These are phyloP conservation scores for Centropus bengalensis DNA, from an alignment of 2,113 vertebrate genomes.

Conservation along the genomic window DNA sequence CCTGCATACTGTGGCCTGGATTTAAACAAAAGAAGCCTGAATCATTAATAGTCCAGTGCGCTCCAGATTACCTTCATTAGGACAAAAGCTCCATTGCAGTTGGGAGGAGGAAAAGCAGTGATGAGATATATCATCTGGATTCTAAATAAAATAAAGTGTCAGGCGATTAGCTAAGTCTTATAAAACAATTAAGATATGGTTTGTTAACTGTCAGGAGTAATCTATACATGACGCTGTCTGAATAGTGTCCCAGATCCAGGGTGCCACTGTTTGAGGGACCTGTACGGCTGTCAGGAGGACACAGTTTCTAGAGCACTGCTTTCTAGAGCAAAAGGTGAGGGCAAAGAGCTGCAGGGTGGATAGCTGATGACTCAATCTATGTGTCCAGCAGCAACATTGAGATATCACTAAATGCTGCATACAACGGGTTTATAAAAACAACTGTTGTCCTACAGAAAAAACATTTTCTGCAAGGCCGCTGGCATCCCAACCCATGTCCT, in stretches of 20 bases:
- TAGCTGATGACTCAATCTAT: background rate
- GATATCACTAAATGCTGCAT: background rate
- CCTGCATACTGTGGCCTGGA: background rate
- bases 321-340: background rate
- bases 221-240: background rate
- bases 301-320: too few relatives aligned
- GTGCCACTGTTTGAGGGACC: fast-evolving
- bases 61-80: background rate
- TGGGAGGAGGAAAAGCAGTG: background rate
- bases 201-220: background rate
- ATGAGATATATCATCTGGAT: background rate
- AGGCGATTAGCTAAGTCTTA: background rate
- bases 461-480: background rate
- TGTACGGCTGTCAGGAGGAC: background rate
- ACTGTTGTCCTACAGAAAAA: fast-evolving
- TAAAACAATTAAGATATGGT: background rate
- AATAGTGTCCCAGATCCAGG: fast-evolving
- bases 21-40: background rate
- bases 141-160: background rate
- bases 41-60: background rate
- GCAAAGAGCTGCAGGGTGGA: background rate
- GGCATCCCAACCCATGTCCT: background rate
- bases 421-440: background rate
- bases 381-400: fast-evolving
- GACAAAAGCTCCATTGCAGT: background rate